A percentile compares a stretch with the other conserved stretches of the same genome.
Conservation (phyloP, 2,113 vertebrate species). For the Xyliphius kryptos region DNA sequence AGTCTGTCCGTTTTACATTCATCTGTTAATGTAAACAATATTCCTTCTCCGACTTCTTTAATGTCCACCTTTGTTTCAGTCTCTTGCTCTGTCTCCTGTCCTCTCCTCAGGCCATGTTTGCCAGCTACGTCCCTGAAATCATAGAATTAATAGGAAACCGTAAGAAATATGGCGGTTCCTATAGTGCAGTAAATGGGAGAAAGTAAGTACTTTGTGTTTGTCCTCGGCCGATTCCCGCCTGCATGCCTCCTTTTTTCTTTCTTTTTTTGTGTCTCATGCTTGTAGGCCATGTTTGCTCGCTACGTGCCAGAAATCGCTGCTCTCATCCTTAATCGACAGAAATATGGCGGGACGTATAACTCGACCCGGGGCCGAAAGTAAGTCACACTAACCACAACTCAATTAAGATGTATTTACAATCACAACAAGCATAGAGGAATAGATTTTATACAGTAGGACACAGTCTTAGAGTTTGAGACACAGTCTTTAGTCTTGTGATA, state of each 20-base stretch:
- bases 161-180: conserved; percentile 99
- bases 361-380: conserved; percentile 94
- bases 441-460: too few species aligned
- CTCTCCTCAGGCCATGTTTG: conserved; percentile 99
- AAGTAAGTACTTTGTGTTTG: conserved; percentile 93
- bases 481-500: too few species aligned
- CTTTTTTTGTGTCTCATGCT: conserved; percentile 81
- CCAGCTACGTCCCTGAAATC: conserved; percentile 99
- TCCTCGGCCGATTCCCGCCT: conserved; percentile 70
- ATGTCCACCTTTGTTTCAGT: too few species aligned
- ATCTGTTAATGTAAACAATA: too few species aligned
- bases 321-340: too few species aligned
- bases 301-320: too few species aligned
- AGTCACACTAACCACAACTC: conserved; percentile 66
- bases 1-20: too few species aligned
- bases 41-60: too few species aligned
- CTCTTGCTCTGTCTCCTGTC: conserved; percentile 97
- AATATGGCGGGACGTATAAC: conserved; percentile 93
- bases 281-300: conserved; percentile 98
- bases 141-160: conserved; percentile 99
- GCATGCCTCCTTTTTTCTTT: conserved; percentile 86
- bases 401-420: too few species aligned
- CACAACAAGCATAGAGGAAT: neutral
- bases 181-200: conserved; percentile 86
- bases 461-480: too few species aligned